Evolutionary conservation across 2,113 vertebrate species (phyloP).

Genomic region (Montifringilla adamsi): DNA sequence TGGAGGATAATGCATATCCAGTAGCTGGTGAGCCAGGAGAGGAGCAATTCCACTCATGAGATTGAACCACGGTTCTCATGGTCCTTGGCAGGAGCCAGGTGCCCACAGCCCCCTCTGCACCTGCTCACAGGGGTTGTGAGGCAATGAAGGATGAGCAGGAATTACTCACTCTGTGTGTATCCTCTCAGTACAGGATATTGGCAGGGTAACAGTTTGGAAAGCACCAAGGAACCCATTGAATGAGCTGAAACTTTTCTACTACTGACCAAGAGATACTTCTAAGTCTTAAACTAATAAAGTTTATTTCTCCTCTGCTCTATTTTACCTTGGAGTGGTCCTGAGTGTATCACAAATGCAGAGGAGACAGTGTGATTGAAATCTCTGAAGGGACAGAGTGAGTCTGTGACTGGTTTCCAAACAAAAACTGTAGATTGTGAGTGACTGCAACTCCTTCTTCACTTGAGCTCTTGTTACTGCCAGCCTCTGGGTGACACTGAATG

Average conservation of each 20-base stretch:
- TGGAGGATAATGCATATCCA: not conserved
- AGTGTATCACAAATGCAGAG: not conserved
- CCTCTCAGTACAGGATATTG: not conserved
- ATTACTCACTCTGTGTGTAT: not conserved
- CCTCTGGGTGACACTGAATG: rapidly evolving
- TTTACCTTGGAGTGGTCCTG: not conserved
- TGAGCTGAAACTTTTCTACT: not conserved
- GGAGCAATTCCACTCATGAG: not conserved
- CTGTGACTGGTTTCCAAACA: not conserved
- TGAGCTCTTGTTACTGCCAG: not conserved
- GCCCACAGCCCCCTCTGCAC: not conserved
- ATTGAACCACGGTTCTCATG: not conserved
- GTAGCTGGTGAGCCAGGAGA: rapidly evolving
- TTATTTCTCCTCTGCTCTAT: not conserved
- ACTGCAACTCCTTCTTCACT: not conserved
- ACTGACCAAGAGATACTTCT: not conserved
- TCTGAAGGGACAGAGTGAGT: not conserved
- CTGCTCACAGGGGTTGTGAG: not conserved
- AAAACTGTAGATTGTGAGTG: not conserved
- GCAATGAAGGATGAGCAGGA: not conserved
- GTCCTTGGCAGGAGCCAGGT: not conserved
- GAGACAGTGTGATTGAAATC: not conserved
- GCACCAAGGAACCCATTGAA: not conserved
- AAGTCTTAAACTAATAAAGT: not conserved
- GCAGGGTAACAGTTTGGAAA: not conserved